A percentile compares a stretch with the other conserved stretches of the same genome.
Conservation (phyloP, 2,797 vertebrate genomes). For the Harpagifer antarcticus region DNA sequence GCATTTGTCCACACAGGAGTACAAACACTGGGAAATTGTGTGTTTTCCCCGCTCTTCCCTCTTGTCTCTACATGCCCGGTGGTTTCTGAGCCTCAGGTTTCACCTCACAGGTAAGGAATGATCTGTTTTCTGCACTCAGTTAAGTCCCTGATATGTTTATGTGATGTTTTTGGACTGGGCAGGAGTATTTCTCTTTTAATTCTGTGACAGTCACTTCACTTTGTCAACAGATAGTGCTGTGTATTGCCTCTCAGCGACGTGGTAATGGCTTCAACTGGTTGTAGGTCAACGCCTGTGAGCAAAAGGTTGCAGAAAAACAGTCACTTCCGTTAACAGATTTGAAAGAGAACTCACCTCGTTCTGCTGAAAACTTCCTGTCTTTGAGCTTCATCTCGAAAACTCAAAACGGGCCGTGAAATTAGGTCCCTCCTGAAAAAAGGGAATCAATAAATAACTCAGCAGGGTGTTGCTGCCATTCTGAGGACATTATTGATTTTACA, state of each 20-base stretch:
- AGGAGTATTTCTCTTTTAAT: slow-evolving; percentile 19
- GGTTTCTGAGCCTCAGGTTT: slow-evolving; percentile 58
- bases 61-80: slow-evolving; percentile 71
- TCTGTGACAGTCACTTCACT: background rate
- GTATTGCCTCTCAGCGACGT: slow-evolving; percentile 3
- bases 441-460: slow-evolving; percentile 52
- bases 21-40: slow-evolving; percentile 29
- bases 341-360: background rate
- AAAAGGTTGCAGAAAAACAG: slow-evolving; percentile 20
- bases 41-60: slow-evolving; percentile 24
- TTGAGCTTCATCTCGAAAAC: background rate
- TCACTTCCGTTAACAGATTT: slow-evolving; percentile 2
- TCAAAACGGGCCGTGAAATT: slow-evolving; percentile 30
- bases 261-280: slow-evolving; percentile 8
- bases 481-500: slow-evolving; percentile 37
- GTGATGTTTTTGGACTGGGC: slow-evolving; percentile 16
- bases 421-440: slow-evolving; percentile 28
- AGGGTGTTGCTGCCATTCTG: slow-evolving; percentile 22
- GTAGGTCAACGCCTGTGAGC: slow-evolving; percentile 3
- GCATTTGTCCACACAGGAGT: slow-evolving; percentile 10
- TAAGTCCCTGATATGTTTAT: slow-evolving; percentile 30
- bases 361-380: background rate
- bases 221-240: slow-evolving; percentile 3
- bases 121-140: slow-evolving; percentile 40
- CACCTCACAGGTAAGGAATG: slow-evolving; percentile 62